Conservation (phyloP, 2,888 invertebrate genomes). For the Shargacucullia verbasci region DNA sequence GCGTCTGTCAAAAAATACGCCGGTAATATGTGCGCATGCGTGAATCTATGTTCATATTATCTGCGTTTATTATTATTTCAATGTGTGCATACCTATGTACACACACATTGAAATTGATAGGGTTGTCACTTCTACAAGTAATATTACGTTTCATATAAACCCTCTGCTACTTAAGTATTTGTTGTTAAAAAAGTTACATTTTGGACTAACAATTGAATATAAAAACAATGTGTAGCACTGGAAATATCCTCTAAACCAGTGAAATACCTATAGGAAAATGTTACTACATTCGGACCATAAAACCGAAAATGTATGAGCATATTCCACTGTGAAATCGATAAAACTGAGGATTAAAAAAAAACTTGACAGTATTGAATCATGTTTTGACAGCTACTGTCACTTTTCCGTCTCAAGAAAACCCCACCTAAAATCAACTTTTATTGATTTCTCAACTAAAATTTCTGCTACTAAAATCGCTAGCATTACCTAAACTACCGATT, state of each 20-base stretch:
- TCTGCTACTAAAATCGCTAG: not conserved
- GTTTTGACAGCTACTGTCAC: too few relatives aligned
- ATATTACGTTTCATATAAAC: constrained; percentile 4
- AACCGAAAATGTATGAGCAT: too few relatives aligned
- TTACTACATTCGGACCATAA: too few relatives aligned
- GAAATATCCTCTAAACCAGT: constrained; percentile 11
- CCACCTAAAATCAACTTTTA: not conserved
- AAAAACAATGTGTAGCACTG: not conserved
- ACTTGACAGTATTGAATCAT: not conserved
- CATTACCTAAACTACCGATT: not conserved
- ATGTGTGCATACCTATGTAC: too few relatives aligned
- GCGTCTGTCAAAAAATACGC: too few relatives aligned
- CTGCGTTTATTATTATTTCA: too few relatives aligned
- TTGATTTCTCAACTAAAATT: not conserved
- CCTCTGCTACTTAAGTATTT: not conserved
- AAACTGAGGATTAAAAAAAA: not conserved
- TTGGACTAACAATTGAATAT: not conserved
- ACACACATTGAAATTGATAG: too few relatives aligned
- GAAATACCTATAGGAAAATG: too few relatives aligned
- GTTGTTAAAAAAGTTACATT: not conserved
- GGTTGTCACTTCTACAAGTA: constrained; percentile 1
- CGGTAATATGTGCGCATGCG: too few relatives aligned
- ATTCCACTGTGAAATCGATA: not conserved
- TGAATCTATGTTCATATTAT: too few relatives aligned
- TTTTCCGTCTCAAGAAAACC: too few relatives aligned